These are phyloP conservation scores for Brachyhypopomus occidentalis DNA, from an alignment of 2,113 vertebrate species.

Conservation along the genomic window DNA sequence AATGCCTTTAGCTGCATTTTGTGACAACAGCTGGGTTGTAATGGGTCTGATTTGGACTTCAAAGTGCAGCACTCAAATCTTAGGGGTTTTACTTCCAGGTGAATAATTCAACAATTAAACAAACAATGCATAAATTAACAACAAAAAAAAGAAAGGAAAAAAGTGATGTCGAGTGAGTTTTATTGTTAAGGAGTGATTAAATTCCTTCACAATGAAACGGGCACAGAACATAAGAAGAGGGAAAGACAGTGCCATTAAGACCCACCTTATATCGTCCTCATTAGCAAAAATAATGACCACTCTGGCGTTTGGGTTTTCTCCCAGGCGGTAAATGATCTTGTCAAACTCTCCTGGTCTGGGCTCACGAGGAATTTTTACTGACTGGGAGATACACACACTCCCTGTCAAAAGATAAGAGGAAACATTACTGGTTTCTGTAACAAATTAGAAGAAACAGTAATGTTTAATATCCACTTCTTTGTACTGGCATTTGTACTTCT, in stretches of 20 bases:
- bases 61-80: constrained; percentile 26
- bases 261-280: constrained; percentile 95
- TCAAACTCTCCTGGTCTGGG: constrained; percentile 92
- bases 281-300: constrained; percentile 97
- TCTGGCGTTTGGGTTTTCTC: constrained; percentile 93
- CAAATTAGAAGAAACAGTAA: not conserved
- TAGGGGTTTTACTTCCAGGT: constrained; percentile 7
- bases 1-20: constrained; percentile 22
- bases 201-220: not conserved
- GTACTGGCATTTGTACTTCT: not conserved
- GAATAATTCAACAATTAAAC: constrained; percentile 15
- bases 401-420: constrained; percentile 71
- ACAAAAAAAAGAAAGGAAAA: not conserved
- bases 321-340: constrained; percentile 91
- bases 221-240: not conserved
- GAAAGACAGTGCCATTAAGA: not conserved
- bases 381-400: constrained; percentile 95
- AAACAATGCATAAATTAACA: constrained; percentile 15
- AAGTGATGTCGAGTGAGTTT: too few species aligned
- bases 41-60: constrained; percentile 37
- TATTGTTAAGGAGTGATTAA: too few species aligned
- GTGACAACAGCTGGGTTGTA: constrained; percentile 35
- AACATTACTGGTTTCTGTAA: not conserved
- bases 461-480: not conserved
- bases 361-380: constrained; percentile 95